Conservation (phyloP, 2,888 invertebrate species). For the Eurytoma adleriae region DNA sequence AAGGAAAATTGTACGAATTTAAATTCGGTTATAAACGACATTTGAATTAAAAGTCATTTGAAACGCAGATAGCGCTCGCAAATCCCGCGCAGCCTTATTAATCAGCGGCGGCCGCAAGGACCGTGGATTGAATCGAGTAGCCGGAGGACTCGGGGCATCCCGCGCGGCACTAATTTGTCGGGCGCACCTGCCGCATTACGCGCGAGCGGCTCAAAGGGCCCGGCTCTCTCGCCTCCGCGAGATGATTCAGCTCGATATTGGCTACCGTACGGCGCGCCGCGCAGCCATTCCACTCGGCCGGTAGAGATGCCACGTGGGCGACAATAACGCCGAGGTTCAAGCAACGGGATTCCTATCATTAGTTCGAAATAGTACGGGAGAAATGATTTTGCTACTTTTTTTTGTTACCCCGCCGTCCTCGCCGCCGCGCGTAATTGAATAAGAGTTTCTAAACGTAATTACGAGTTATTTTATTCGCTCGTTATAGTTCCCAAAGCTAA, state of each 20-base stretch:
- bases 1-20: too few relatives aligned
- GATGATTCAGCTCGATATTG: conserved; percentile 36
- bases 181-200: background rate
- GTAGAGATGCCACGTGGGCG: background rate
- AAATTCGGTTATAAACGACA: too few relatives aligned
- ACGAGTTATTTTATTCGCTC: too few relatives aligned
- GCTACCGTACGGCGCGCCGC: background rate
- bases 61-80: background rate
- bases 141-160: background rate
- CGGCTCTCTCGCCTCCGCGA: background rate
- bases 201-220: background rate
- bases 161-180: conserved; percentile 28
- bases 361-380: too few relatives aligned
- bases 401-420: too few relatives aligned
- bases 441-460: too few relatives aligned
- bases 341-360: too few relatives aligned
- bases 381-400: too few relatives aligned
- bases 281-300: background rate
- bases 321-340: background rate
- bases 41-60: conserved; percentile 35
- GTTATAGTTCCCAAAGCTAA: too few relatives aligned
- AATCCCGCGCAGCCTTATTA: conserved; percentile 18
- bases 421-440: too few relatives aligned
- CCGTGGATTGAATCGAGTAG: conserved; percentile 38
- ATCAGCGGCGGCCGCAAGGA: conserved; percentile 23